Conservation (phyloP, 2,113 vertebrate genomes). For the Regulus satrapa region DNA sequence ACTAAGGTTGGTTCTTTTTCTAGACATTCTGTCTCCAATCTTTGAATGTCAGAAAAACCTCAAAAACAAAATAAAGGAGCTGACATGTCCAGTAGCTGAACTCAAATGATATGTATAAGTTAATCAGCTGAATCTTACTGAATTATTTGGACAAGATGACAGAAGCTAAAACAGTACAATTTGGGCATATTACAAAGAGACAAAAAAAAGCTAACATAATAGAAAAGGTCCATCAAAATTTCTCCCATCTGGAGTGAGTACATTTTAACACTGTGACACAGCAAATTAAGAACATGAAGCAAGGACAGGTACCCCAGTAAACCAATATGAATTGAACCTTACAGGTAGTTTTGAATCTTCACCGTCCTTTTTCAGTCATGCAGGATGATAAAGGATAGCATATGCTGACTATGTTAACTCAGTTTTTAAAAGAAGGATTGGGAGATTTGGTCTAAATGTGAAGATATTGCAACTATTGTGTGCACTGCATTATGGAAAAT, state of each 20-base stretch:
- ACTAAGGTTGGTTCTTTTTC: not conserved
- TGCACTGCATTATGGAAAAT: not conserved
- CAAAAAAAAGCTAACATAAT: not conserved
- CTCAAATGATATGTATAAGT: not conserved
- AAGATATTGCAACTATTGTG: not conserved
- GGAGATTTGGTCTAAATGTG: not conserved
- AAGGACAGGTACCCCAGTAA: not conserved
- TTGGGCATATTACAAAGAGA: not conserved
- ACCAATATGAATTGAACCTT: not conserved
- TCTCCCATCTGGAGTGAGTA: not conserved
- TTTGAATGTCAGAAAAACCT: not conserved
- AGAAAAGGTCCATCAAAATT: not conserved
- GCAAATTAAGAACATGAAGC: not conserved
- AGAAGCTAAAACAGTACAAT: not conserved
- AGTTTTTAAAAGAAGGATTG: not conserved
- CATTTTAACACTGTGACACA: not conserved
- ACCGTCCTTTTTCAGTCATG: fast-evolving
- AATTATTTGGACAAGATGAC: not conserved
- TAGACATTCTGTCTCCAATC: not conserved
- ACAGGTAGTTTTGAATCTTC: not conserved
- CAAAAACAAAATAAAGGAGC: not conserved
- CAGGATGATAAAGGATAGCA: not conserved
- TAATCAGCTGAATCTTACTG: not conserved
- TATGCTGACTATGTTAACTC: not conserved
- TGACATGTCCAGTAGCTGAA: not conserved